Evolutionary conservation across 2,797 vertebrate species (phyloP), one percentile per base, ranked within the genome.

Genomic region (Silurus lanzhouensis): DNA sequence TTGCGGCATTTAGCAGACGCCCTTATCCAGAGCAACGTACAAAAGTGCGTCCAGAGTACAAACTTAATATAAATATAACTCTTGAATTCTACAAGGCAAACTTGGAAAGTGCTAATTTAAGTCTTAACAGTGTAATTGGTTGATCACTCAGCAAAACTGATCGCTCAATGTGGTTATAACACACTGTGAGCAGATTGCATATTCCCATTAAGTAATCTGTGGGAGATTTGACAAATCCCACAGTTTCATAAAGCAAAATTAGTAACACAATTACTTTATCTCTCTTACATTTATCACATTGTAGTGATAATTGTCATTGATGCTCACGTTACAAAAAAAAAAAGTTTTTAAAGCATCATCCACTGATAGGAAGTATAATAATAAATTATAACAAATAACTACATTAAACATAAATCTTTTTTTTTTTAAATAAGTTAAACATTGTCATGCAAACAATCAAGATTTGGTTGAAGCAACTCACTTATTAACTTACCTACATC

Each of bases 191-290:
- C 14, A 25, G 48, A 22, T 25, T 74, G 71, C 44, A 25, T 52
- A 48, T 55, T 17, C 48, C 72, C n/a, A 75, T 57, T 75, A 75
- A 55, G 48, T 27, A 22, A 55, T 57, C 72, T 75, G 72, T 55
- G n/a, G 72, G 72, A 25, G 46, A 75, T 75, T 27, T 75, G 46
- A 74, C 46, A 74, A 48, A 74, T 74, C 7, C 46, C 46, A 74
- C 22, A 52, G 12, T n/a, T 48, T 74, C 48, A 55, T 8, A n/a
- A 25, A 74, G 12, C 46, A 25, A 52, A 25, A 74, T 74, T n/a
- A 15, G 22, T 74, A 48, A n/a, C 20, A 48, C 20, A 20, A 31
- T 67, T 10, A 52, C 2, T 52, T 64, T 64, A 3, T 10, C 22
- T 9, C 2, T 64, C 66, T 1, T 1, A 52, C 6, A 55, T 74